Base-by-base conservation (phyloP, 2,113 vertebrate species). In the Cervus canadensis region DNA sequence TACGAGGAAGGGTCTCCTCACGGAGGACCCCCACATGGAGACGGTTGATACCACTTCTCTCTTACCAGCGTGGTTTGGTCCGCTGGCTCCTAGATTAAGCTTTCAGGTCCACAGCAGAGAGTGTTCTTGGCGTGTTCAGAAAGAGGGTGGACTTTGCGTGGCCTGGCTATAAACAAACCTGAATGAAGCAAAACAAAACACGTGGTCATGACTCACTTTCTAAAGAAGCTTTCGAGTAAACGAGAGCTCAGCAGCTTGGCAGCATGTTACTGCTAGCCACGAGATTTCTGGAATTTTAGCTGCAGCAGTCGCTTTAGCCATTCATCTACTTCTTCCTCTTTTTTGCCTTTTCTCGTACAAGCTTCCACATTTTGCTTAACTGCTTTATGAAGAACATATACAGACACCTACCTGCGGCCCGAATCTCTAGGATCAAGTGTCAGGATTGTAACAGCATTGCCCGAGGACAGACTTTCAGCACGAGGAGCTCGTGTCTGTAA, bases 401-500 rank as follows among this genome's bases (percentile, higher is more conserved):
- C 74, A 91, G 84, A 52, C 33, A n/a, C 15, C 13, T 59, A 52
- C 33, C 25, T 36, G 28, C 54, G 60, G 15, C 43, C 28, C 30
- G 45, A 54, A 28, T 57, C 23, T 45, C 16, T 25, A 71, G 79
- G 2, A 45, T 30, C 45, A 50, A 23, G 33, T 60, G 54, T 40
- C 13, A 3, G 67, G 30, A 21, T 33, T 17, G 60, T 60, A 56
- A 6, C 43, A 56, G 28, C 3, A 28, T 67, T 16, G 25, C 5
- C 59, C 3, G 19, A 26, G 40, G 64, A 79, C 30, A 43, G 54
- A 86, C 43, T 60, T 25, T 87, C 25, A 40, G 74, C 9, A 21
- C 28, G 13, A 60, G 36, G 74, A 17, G 36, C 33, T 1, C 2
- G 5, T 13, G 40, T n/a, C 28, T 54, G 1, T 0, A 11, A 60